Base-by-base conservation (phyloP, 2,797 vertebrate genomes). In the Pipistrellus kuhlii region DNA sequence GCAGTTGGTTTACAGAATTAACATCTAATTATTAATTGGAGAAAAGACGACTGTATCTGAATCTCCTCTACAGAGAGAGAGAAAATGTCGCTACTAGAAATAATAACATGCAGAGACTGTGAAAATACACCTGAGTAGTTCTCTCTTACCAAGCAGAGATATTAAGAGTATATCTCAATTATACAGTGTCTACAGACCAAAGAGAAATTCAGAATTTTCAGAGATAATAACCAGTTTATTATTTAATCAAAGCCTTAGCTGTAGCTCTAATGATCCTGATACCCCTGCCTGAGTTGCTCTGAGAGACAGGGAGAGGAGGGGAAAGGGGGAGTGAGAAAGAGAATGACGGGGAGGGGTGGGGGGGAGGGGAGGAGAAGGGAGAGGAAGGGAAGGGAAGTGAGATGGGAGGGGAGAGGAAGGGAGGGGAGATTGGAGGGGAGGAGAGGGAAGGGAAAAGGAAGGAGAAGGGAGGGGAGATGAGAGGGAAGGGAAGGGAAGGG, bases 21-120 rank as follows among this genome's bases (percentile, higher is more conserved):
- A 94, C 73, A 87, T 83, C 71, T 84, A 90, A 44, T 78, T 69
- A 32, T 51, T 78, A 87, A 44, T 25, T 66, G 14, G 48, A 75
- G 32, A 77, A 86, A 55, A 6, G 3, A 41, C 62, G 44, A 27
- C 46, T 57, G 15, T 80, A 80, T 27, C 32, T n/a, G 41, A 55
- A 76, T 64, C 41, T 38, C 75, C 38, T 76, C 51, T 53, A 21
- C 32, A 77, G 59, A 55, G 18, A 71, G 77, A 51, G 17, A 25
- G 71, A 66, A 88, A 55, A 75, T 62, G 12, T 30, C 15, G 1
- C 68, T 62, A 89, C 51, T 62, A 41, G 62, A 82, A 85, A 62
- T 48, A 46, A 77, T 44, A 18, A 59, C 17, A 57, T 20, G 48
- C 62, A 35, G 35, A 59, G 35, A 92, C 72, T 53, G 62, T 35